phyloP scores from a whole-genome alignment of 2,888 invertebrate genomes.

The Philonicus albiceps region DNA sequence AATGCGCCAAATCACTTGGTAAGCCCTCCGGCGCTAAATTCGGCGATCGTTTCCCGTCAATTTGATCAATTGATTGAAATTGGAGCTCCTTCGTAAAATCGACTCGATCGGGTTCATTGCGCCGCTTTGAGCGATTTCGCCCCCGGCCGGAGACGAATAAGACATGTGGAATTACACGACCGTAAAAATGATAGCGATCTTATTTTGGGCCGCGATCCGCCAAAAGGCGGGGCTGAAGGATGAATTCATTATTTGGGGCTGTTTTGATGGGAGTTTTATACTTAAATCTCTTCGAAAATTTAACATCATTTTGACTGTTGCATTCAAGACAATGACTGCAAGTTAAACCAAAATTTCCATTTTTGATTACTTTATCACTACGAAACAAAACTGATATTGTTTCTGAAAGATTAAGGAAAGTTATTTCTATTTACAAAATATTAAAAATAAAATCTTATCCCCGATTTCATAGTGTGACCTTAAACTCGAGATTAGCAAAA shows the following conservation, averaged over 20 bases:
- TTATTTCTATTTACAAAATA: too few relatives aligned
- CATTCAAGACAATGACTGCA: background rate
- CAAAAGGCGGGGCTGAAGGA: background rate
- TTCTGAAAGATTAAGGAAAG: too few relatives aligned
- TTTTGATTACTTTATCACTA: background rate
- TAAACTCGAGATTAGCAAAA: too few relatives aligned
- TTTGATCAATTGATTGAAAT: conserved; percentile 22
- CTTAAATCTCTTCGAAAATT: background rate
- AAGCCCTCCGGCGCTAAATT: conserved; percentile 3
- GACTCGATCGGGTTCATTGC: background rate
- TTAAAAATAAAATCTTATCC: too few relatives aligned
- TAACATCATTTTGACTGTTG: background rate
- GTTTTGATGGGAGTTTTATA: background rate
- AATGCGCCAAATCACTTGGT: background rate
- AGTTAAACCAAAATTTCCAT: background rate
- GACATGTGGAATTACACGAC: background rate
- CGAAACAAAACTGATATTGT: background rate
- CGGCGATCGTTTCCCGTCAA: conserved; percentile 2
- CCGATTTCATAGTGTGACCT: too few relatives aligned
- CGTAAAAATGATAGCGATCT: background rate
- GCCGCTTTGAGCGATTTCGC: background rate
- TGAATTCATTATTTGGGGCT: background rate
- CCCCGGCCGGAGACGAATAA: background rate
- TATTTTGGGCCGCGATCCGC: background rate
- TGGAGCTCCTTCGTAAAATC: background rate